Evolutionary conservation across 1,140 invertebrate genomes (phyloP).

Genomic region (Bombus pascuorum): DNA sequence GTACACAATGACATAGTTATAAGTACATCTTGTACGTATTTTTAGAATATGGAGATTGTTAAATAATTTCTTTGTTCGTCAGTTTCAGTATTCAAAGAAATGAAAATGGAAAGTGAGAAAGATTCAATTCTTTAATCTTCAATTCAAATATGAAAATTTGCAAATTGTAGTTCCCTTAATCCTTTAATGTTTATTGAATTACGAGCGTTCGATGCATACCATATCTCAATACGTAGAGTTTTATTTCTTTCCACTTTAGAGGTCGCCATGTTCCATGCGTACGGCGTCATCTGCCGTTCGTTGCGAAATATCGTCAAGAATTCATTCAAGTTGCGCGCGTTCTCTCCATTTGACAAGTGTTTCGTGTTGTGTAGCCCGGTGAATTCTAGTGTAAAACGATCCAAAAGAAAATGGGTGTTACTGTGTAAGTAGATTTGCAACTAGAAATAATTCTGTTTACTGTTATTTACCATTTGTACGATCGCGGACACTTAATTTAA

Average conservation of each 20-base stretch:
- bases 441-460: background rate
- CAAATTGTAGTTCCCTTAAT: background rate
- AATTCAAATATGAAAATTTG: background rate
- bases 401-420: conserved; percentile 63
- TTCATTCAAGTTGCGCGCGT: conserved; percentile 13
- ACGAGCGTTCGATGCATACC: too few relatives aligned
- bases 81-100: background rate
- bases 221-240: background rate
- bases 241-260: background rate
- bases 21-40: background rate
- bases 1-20: background rate
- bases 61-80: background rate
- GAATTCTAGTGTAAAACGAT: background rate
- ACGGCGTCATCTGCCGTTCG: background rate
- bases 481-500: background rate
- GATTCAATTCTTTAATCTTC: background rate
- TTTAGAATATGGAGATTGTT: background rate
- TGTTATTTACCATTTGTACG: background rate
- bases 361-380: background rate
- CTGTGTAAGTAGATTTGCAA: conserved; percentile 61
- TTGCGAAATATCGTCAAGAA: background rate
- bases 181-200: too few relatives aligned
- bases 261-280: background rate
- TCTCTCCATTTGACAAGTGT: conserved; percentile 34
- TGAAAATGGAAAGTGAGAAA: background rate